Percentiles rank a stretch among this genome's conserved stretches.
Conservation (phyloP, 1,140 invertebrate genomes). For the Diabrotica virgifera region DNA sequence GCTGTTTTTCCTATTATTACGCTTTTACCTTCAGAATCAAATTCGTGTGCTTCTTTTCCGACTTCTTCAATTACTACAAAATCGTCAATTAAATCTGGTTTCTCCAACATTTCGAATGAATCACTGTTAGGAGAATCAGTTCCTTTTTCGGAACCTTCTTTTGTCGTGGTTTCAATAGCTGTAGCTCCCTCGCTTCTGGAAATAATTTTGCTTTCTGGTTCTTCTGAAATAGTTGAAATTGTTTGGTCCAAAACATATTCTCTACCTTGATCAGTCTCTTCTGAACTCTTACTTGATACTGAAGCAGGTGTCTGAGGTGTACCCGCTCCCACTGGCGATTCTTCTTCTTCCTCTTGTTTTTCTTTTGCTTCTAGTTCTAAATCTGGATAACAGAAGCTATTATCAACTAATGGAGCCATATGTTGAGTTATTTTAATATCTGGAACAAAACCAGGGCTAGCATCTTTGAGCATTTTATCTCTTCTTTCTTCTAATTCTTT, state of each 20-base stretch:
- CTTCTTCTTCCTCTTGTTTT: conserved; percentile 40
- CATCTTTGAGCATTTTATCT: conserved; percentile 47
- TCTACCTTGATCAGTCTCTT: conserved; percentile 61
- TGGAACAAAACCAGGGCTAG: conserved; percentile 57
- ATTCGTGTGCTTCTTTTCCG: conserved; percentile 76
- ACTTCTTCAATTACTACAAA: conserved; percentile 86
- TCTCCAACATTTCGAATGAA: conserved; percentile 85
- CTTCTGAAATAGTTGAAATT: conserved; percentile 55
- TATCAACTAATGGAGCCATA: conserved; percentile 51
- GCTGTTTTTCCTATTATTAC: conserved; percentile 57
- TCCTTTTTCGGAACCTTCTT: conserved; percentile 54
- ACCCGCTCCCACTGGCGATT: conserved; percentile 19
- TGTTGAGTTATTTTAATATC: conserved; percentile 70
- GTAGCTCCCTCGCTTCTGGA: conserved; percentile 54
- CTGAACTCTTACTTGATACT: conserved; percentile 59
- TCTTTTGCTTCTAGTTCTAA: conserved; percentile 50
- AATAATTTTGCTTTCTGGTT: conserved; percentile 46
- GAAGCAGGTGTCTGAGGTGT: conserved; percentile 56
- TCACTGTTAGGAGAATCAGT: conserved; percentile 79
- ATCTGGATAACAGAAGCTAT: conserved; percentile 54
- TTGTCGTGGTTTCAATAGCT: conserved; percentile 53
- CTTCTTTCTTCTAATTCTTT: conserved; percentile 49
- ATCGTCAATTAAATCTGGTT: conserved; percentile 80
- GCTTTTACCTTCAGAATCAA: conserved; percentile 76
- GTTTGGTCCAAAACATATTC: conserved; percentile 59